A percentile compares a stretch with the other conserved stretches of the same genome.
phyloP scores from a whole-genome alignment of 1,140 invertebrate genomes.

The Nasonia vitripennis region DNA sequence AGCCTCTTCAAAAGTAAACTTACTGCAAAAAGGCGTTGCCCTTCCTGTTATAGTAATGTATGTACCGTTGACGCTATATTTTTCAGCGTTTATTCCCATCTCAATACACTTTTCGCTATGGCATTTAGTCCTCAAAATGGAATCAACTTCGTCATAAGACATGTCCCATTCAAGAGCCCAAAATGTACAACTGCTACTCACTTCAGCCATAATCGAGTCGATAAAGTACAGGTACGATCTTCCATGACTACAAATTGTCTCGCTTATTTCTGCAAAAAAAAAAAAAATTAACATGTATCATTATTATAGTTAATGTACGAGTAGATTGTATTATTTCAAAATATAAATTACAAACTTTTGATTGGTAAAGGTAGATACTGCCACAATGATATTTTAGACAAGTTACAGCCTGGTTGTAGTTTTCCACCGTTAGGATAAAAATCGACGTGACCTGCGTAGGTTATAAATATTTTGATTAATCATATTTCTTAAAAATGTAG shows the following conservation, averaged over 20 bases:
- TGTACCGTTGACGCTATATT: slow-evolving; percentile 41
- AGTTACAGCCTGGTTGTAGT: slow-evolving; percentile 24
- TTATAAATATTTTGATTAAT: background rate
- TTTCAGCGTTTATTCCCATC: slow-evolving; percentile 60
- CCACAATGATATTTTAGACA: background rate
- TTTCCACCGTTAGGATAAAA: slow-evolving; percentile 43
- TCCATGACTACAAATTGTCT: slow-evolving; percentile 78
- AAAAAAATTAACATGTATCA: background rate
- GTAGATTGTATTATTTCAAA: no score
- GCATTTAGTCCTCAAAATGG: slow-evolving; percentile 56
- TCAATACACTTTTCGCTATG: slow-evolving; percentile 56
- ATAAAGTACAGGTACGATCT: slow-evolving; percentile 77
- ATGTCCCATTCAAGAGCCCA: slow-evolving; percentile 75
- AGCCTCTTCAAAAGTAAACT: background rate
- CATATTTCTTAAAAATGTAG: no score
- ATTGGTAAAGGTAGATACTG: background rate
- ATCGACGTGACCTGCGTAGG: slow-evolving; percentile 17
- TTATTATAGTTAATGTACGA: no score
- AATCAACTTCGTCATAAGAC: slow-evolving; percentile 61
- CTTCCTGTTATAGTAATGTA: slow-evolving; percentile 54
- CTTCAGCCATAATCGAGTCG: slow-evolving; percentile 72
- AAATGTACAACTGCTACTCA: slow-evolving; percentile 73
- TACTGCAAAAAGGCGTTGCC: slow-evolving; percentile 56
- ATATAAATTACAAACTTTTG: slow-evolving; percentile 16
- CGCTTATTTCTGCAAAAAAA: slow-evolving; percentile 70